Evolutionary conservation across 1,140 invertebrate genomes (phyloP), one percentile per base, ranked within the genome.

Genomic region (Zaprionus inermis): DNA sequence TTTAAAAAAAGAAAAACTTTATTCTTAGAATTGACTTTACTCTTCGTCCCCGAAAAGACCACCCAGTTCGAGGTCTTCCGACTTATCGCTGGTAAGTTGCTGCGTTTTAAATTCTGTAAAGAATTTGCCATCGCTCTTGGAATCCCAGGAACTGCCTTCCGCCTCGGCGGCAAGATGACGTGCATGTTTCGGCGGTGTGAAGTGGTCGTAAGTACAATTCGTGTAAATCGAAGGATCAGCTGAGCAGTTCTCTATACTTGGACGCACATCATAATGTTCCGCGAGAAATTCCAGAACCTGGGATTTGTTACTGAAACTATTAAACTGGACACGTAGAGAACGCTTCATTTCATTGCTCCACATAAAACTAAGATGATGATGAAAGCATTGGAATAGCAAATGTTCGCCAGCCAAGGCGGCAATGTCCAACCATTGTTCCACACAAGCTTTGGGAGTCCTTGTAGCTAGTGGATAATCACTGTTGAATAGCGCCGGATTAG

Each of bases 281-380:
- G 46, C 63, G 1, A 98, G 92, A 93, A 95, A 98, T 24, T 95
- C 92, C 52, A 97, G 93, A 4, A 98, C 96, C 71, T 94, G 93
- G 59, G 94, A 91, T 76, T 95, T 96, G 71, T 93, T 95, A 67
- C 94, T 94, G 24, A 98, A 93, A 73, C 94, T 94, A 93, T 98
- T 98, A 90, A 98, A 98, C 56, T 95, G 92, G 73, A 94, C 91
- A 77, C 96, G 95, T 82, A 97, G 94, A 54, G 94, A 92, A 77
- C 95, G 96, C 5, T 94, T 93, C 71, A 98, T 93, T 44, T 96
- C 88, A 92, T 96, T 96, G 91, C 98, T 97, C 77, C 97, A 93
- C 98, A 99, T 99, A 90, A 98, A 98, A 51, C 97, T 96, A 57
- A 99, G 94, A 93, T 99, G 98, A 92, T 98, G 97, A 93, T 99